A percentile compares a stretch with the other conserved stretches of the same genome.
Evolutionary conservation across 2,797 vertebrate genomes (phyloP).

Genomic region (Halcyon chelicuti): DNA sequence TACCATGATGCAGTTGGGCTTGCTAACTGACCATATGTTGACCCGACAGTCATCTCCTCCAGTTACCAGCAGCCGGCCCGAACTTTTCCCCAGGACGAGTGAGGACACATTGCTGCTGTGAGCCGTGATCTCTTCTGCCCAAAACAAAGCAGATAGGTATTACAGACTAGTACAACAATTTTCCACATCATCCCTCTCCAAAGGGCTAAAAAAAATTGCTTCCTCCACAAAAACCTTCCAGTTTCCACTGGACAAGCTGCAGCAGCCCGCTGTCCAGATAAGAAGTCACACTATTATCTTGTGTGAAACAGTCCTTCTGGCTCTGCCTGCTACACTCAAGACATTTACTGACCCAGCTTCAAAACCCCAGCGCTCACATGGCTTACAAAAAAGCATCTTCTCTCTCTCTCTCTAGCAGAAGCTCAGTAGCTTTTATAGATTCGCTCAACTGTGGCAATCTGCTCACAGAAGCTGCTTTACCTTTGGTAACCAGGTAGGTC

Average conservation of each 20-base stretch:
- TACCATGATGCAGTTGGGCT: constrained; percentile 98
- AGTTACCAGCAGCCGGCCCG: constrained; percentile 91
- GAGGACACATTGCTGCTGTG: constrained; percentile 91
- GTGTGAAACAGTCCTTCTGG: not conserved
- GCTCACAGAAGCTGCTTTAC: not conserved
- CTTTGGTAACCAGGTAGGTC: not conserved
- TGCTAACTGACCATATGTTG: constrained; percentile 95
- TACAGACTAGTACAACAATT: not conserved
- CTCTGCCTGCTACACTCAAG: not conserved
- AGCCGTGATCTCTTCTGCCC: constrained; percentile 91
- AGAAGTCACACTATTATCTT: constrained; percentile 7
- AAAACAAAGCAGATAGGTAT: not conserved
- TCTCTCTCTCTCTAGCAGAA: not conserved
- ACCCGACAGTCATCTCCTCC: constrained; percentile 95
- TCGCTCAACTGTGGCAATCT: not conserved
- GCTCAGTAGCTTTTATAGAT: not conserved
- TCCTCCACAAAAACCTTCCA: not conserved
- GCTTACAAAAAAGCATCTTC: not conserved
- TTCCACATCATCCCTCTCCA: not conserved
- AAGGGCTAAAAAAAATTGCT: not conserved
- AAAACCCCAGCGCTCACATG: accelerated
- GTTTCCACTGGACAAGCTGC: not conserved
- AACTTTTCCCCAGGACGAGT: constrained; percentile 90
- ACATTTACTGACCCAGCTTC: not conserved
- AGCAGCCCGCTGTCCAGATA: constrained; percentile 10